phyloP scores from a whole-genome alignment of 2,888 invertebrate species.

The Drosophila nr. perissopoda region DNA sequence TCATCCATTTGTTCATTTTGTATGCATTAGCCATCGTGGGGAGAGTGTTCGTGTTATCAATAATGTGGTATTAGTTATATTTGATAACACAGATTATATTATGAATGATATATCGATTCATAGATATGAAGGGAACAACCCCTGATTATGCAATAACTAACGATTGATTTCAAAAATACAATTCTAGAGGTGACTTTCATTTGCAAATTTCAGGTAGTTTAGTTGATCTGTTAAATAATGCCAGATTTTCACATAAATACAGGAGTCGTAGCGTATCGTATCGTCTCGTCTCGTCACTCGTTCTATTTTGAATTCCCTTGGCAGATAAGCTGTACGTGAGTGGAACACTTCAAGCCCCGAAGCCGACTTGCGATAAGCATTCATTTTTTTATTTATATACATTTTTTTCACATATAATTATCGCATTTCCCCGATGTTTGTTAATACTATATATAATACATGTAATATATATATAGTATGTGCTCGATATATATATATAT shows the following conservation, averaged over 20 bases:
- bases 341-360: slow-evolving; percentile 20
- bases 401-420: slow-evolving; percentile 12
- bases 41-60: slow-evolving; percentile 28
- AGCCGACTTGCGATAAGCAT: slow-evolving; percentile 30
- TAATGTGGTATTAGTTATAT: slow-evolving; percentile 12
- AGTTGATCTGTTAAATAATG: neutral
- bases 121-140: neutral
- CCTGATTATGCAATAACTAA: slow-evolving; percentile 1
- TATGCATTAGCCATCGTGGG: slow-evolving; percentile 7
- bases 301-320: slow-evolving; percentile 15
- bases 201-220: neutral
- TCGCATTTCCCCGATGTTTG: slow-evolving; percentile 32
- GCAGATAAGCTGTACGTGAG: slow-evolving; percentile 35
- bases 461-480: neutral
- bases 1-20: slow-evolving; percentile 10
- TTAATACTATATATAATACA: slow-evolving; percentile 12
- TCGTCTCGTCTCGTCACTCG: neutral
- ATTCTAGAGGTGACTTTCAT: neutral
- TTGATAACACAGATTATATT: slow-evolving; percentile 30
- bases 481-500: neutral
- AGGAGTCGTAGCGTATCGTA: neutral
- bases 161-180: neutral
- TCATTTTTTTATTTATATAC: neutral
- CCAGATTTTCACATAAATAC: neutral
- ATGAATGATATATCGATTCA: slow-evolving; percentile 49